phyloP scores from a whole-genome alignment of 2,113 vertebrate genomes.

The Alces alces region DNA sequence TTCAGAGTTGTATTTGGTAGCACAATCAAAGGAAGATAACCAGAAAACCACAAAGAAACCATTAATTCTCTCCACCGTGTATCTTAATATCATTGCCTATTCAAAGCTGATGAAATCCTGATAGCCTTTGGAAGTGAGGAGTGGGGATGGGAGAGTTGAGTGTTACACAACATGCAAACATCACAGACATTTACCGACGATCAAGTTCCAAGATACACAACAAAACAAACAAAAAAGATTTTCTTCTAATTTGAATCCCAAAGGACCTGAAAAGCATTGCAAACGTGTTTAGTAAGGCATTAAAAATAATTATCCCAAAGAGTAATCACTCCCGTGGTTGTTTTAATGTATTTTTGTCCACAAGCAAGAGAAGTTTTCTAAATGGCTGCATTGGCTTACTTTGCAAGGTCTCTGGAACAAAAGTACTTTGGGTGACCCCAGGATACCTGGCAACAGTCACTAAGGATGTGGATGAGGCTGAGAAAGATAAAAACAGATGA shows the following conservation, averaged over 20 bases:
- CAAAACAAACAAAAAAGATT: conserved; percentile 63
- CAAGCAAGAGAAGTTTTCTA: conserved; percentile 87
- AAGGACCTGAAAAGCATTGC: conserved; percentile 84
- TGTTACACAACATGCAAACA: conserved; percentile 75
- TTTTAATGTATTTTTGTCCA: conserved; percentile 89
- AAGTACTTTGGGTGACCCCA: conserved; percentile 82
- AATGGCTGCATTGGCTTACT: conserved; percentile 85
- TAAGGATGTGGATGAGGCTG: conserved; percentile 72
- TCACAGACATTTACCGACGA: conserved; percentile 74
- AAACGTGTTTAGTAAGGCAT: conserved; percentile 84
- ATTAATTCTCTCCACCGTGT: neutral
- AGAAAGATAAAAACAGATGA: conserved; percentile 68
- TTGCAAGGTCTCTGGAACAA: conserved; percentile 86
- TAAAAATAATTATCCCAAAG: conserved; percentile 87
- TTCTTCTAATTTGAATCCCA: conserved; percentile 78
- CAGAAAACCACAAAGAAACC: conserved; percentile 39
- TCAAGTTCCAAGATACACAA: conserved; percentile 73
- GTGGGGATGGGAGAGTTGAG: neutral
- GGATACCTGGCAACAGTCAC: conserved; percentile 81
- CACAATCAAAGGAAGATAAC: neutral
- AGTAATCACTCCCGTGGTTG: conserved; percentile 87
- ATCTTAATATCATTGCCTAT: neutral
- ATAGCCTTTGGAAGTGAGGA: neutral
- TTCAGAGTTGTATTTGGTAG: neutral
- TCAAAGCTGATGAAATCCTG: conserved; percentile 48